Evolutionary conservation across 2,113 vertebrate species (phyloP), one percentile per base, ranked within the genome.

Genomic region (Uropsilus gracilis): DNA sequence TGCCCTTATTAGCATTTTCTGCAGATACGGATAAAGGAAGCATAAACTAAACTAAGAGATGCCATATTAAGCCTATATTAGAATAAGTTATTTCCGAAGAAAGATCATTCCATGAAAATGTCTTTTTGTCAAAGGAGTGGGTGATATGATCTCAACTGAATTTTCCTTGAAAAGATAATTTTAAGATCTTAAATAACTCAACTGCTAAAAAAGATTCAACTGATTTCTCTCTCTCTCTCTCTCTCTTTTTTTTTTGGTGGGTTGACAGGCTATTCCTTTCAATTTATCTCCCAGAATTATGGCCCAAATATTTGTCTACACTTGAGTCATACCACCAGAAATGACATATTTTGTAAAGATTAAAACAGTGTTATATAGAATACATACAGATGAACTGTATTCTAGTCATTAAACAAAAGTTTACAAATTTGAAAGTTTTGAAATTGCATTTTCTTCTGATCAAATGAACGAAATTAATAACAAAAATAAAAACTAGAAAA

Each of bases 391-490:
- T 26, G 63, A n/a, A 80, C 30, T 42, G 63, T 80, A 83, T 80
- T 42, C 8, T 84, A 42, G 22, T 48, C 48, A 87, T 50, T 80
- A 73, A 90, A 80, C 26, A 87, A 83, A 85, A 48, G 42, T 20
- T 91, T 78, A 61, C 59, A 84, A 42, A 82, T 53, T 57, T 69
- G 68, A 34, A 17, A 80, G 53, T 20, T 20, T 55, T 63, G 28
- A 63, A 85, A 85, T 39, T 61, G 16, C 94, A 18, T 69, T 95
- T 88, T 88, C 22, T 55, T 83, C 42, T 84, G 42, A 34, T 20
- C 34, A 90, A 77, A 55, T 76, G 12, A 24, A 80, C 37, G 66
- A 86, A 83, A 92, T 22, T 89, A 89, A 55, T 12, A 71, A 18
- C 77, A 69, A 22, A 24, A 69, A 63, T 42, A 12, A 48, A 71